Base-by-base conservation (phyloP, 2,888 invertebrate species). In the Calameuta pallipes region DNA sequence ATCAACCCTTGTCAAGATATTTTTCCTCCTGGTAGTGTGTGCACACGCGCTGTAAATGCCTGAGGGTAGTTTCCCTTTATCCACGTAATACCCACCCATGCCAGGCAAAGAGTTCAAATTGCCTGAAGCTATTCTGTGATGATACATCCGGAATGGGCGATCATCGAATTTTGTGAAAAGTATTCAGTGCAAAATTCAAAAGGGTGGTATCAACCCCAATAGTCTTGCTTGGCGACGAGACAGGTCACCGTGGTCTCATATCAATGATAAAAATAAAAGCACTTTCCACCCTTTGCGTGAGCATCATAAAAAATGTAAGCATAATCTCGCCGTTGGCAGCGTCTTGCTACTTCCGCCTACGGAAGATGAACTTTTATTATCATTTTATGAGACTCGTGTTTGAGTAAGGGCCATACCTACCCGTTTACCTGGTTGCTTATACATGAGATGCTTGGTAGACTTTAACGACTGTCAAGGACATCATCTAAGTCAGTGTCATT, bases 291-390 rank as follows among this genome's bases (percentile, higher is more conserved):
- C 70, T 75, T 74, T 41, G 56, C 70, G 78, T 75, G 75, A 78
- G 68, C 37, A 74, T 78, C 78, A 75, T 78, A 76, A 78, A 78
- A 78, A 78, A 78, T 78, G 75, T 75, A 75, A 73, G 76, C 76
- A 75, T 73, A 73, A 71, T 36, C 73, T 71, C 68, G 75, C 75
- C 76, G 73, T 71, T 31, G 36, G 75, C 70, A 68, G 37, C 41
- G 75, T 69, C 69, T 69, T 73, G 33, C 23, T 34, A 31, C 73
- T 73, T 73, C 69, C 41, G 78, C 73, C 78, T 56, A 68, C 37
- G 68, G 73, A 75, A 75, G 78, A 78, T 75, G 73, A 76, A 78
- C 56, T 78, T 78, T 78, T 75, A 75, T 78, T 75, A 76, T 31
- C 68, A 68, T 78, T 78, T 78, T 78, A 78, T 75, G 78, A 78